These are phyloP conservation scores for Strix uralensis DNA, from an alignment of 2,113 vertebrate genomes.

Conservation along the genomic window DNA sequence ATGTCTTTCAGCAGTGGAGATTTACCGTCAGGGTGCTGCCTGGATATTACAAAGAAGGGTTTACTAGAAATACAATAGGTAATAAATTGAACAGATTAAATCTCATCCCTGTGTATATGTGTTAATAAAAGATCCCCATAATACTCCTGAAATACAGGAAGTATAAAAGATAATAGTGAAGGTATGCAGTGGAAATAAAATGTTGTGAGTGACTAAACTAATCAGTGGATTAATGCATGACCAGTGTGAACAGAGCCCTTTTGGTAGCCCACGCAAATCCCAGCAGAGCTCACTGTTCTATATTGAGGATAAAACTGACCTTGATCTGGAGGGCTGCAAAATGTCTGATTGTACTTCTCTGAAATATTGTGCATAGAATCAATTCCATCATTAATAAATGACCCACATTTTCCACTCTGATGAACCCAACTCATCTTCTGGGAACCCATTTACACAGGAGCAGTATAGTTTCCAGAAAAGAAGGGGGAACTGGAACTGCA, in stretches of 20 bases:
- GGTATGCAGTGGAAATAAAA: slow-evolving; percentile 7
- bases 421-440: neutral
- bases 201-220: neutral
- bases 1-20: neutral
- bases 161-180: neutral
- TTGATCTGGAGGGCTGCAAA: neutral
- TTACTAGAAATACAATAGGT: slow-evolving; percentile 37
- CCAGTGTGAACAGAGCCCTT: neutral
- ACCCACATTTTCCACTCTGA: neutral
- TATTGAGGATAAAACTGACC: neutral
- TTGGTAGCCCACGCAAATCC: neutral
- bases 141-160: slow-evolving; percentile 13
- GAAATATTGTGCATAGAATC: neutral
- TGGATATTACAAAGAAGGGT: slow-evolving; percentile 8
- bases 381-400: neutral
- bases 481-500: neutral
- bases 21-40: neutral
- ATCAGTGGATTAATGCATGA: slow-evolving; percentile 12
- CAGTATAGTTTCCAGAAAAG: neutral
- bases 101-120: neutral
- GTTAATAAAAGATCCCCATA: slow-evolving; percentile 36
- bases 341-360: neutral
- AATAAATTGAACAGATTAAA: slow-evolving; percentile 54
- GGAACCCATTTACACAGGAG: neutral
- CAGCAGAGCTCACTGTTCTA: neutral